phyloP scores from a whole-genome alignment of 2,113 vertebrate genomes.

The Leucopsar rothschildi region DNA sequence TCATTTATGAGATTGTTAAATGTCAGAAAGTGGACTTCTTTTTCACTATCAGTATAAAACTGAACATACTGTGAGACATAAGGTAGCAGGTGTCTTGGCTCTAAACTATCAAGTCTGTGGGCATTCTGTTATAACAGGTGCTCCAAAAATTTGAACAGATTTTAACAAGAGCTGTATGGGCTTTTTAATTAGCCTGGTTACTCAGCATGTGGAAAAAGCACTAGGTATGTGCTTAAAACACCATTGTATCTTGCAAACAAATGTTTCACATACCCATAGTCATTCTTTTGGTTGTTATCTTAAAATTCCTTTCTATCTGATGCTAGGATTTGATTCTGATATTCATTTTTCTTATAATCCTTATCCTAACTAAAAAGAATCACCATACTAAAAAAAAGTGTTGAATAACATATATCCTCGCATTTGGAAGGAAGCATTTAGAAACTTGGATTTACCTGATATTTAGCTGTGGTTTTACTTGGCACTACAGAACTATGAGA shows the following conservation, averaged over 20 bases:
- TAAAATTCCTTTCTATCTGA: constrained; percentile 54
- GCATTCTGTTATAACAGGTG: constrained; percentile 86
- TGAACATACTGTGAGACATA: constrained; percentile 84
- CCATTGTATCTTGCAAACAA: constrained; percentile 76
- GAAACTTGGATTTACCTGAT: constrained; percentile 24
- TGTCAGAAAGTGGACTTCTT: constrained; percentile 79
- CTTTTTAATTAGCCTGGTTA: constrained; percentile 85
- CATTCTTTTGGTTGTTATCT: constrained; percentile 49
- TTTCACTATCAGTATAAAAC: constrained; percentile 80
- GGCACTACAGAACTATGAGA: background rate
- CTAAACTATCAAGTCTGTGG: constrained; percentile 82
- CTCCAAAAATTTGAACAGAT: constrained; percentile 83
- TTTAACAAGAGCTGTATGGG: constrained; percentile 80
- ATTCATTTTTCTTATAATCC: constrained; percentile 15
- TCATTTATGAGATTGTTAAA: constrained; percentile 78
- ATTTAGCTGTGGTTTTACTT: constrained; percentile 9
- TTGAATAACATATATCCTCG: background rate
- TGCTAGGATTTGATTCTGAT: constrained; percentile 27
- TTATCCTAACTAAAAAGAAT: constrained; percentile 24
- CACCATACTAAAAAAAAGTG: background rate
- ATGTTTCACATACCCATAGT: constrained; percentile 65
- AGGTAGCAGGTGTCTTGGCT: constrained; percentile 86
- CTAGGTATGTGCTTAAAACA: constrained; percentile 80
- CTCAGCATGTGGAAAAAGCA: constrained; percentile 80
- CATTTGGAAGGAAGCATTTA: background rate